Conservation (phyloP, 2,797 vertebrate species). For the Ataeniobius toweri region DNA sequence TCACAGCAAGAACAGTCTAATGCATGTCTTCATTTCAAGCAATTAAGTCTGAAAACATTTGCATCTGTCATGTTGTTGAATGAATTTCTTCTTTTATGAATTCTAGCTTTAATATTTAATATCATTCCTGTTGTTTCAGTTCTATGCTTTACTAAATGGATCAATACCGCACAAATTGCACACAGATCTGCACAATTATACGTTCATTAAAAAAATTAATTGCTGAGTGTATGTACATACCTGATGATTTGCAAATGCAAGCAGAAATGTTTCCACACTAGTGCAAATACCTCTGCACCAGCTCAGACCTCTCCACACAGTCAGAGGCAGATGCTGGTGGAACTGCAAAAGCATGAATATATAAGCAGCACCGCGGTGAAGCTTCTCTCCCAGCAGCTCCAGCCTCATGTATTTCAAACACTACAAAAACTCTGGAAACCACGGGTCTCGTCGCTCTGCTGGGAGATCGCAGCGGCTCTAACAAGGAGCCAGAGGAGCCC, state of each 20-base stretch:
- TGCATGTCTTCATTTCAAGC: not conserved
- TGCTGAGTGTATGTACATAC: not conserved
- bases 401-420: conserved; percentile 69
- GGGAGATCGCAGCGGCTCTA: conserved; percentile 44
- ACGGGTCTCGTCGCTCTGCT: conserved; percentile 21
- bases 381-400: conserved; percentile 43
- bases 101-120: not conserved
- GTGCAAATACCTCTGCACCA: conserved; percentile 8
- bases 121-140: not conserved
- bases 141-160: not conserved
- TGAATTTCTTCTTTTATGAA: not conserved
- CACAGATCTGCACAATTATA: not conserved
- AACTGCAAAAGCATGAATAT: conserved; percentile 48
- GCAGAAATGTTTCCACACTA: conserved; percentile 8
- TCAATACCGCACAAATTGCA: not conserved
- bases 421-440: conserved; percentile 58
- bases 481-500: conserved; percentile 53
- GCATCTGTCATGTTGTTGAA: not conserved
- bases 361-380: conserved; percentile 39
- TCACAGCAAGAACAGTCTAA: not conserved
- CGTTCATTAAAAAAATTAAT: not conserved
- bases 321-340: conserved; percentile 28
- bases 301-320: conserved; percentile 19
- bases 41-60: not conserved
- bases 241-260: conserved; percentile 2